A percentile compares a stretch with the other conserved stretches of the same genome.
phyloP scores from a whole-genome alignment of 2,797 vertebrate species.

The Cyprinella venusta region DNA sequence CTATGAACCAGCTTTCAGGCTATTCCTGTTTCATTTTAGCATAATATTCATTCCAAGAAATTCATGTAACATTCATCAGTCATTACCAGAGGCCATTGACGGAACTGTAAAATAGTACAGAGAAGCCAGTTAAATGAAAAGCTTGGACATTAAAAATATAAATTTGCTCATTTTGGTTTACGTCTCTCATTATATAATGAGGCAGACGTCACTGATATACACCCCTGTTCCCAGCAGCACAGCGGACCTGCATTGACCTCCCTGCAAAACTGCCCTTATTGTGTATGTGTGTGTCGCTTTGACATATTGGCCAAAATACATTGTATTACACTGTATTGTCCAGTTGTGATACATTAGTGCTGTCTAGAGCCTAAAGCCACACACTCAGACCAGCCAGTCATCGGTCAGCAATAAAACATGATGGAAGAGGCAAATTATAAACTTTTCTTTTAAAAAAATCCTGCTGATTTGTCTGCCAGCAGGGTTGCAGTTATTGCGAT shows the following conservation, averaged over 20 bases:
- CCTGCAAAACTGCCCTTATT: neutral
- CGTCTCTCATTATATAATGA: conserved; percentile 71
- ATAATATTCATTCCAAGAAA: neutral
- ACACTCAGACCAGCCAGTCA: neutral
- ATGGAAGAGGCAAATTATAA: neutral
- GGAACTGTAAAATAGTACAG: neutral
- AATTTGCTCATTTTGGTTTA: conserved; percentile 58
- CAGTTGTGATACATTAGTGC: neutral
- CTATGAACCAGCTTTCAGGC: conserved; percentile 10
- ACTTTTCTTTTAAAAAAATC: conserved; percentile 8
- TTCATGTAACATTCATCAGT: neutral
- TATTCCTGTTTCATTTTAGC: neutral
- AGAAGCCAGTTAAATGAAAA: neutral
- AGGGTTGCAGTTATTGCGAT: conserved; percentile 45
- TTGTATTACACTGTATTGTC: neutral
- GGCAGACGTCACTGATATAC: conserved; percentile 63
- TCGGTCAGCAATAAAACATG: neutral
- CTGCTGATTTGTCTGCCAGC: conserved; percentile 27
- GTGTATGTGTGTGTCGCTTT: neutral
- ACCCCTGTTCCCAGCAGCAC: conserved; percentile 45
- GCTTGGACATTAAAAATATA: conserved; percentile 61
- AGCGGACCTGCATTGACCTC: conserved; percentile 36
- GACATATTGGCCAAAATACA: neutral
- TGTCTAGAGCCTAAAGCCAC: neutral
- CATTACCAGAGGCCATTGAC: neutral